A percentile compares a stretch with the other conserved stretches of the same genome.
Conservation (phyloP, 2,888 invertebrate genomes). For the Perdita meconis region DNA sequence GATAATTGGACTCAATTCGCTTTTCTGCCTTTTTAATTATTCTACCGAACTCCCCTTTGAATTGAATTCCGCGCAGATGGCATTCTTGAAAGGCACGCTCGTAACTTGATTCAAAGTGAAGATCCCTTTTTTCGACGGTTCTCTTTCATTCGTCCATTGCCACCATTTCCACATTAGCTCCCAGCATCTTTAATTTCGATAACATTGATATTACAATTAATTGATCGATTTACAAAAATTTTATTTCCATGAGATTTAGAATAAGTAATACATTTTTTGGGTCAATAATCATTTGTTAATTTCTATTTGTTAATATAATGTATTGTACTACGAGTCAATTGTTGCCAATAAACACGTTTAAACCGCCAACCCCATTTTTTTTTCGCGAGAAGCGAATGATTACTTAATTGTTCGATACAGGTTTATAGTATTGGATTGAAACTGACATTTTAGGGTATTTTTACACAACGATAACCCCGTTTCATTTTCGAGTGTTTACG, state of each 20-base stretch:
- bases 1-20: slow-evolving; percentile 35
- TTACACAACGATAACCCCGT: slow-evolving; percentile 29
- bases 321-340: no score
- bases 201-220: no score
- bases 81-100: slow-evolving; percentile 12
- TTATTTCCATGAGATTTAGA: neutral
- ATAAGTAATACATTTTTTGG: neutral
- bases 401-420: neutral
- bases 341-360: no score
- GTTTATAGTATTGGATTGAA: neutral
- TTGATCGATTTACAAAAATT: neutral
- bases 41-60: neutral
- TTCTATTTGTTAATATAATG: no score
- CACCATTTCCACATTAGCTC: no score
- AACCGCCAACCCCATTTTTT: neutral
- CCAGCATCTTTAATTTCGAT: no score
- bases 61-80: neutral
- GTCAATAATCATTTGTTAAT: no score
- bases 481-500: slow-evolving; percentile 46
- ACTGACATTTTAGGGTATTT: neutral
- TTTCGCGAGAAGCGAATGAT: neutral
- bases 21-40: slow-evolving; percentile 31
- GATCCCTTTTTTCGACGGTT: neutral
- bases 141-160: neutral
- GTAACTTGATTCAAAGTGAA: neutral